Percentiles rank a stretch among this genome's conserved stretches.
phyloP scores from a whole-genome alignment of 2,797 vertebrate genomes.

The Artibeus lituratus region DNA sequence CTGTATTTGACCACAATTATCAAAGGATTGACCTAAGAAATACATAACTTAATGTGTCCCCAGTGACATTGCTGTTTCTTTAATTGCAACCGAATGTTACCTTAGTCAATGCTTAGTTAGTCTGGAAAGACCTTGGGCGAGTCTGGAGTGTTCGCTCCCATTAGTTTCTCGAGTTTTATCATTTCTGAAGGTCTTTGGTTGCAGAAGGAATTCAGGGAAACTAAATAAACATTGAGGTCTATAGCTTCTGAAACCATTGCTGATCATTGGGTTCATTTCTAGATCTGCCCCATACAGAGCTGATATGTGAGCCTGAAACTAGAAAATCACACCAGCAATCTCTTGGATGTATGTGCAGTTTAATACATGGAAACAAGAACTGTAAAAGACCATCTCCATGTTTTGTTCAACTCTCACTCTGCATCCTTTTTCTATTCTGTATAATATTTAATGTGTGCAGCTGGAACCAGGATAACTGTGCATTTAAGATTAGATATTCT shows the following conservation, averaged over 20 bases:
- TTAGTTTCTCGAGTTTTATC: background rate
- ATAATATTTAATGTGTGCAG: background rate
- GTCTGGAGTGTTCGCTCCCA: background rate
- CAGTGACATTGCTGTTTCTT: background rate
- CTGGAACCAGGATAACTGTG: background rate
- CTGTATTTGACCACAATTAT: background rate
- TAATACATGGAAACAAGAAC: background rate
- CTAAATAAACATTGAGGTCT: background rate
- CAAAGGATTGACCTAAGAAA: constrained; percentile 15
- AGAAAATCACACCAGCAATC: background rate
- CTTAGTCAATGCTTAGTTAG: background rate
- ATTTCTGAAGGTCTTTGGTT: background rate
- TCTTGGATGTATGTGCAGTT: background rate
- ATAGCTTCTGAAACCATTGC: background rate
- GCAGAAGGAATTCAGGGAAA: background rate
- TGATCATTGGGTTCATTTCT: constrained; percentile 33
- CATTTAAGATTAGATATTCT: background rate
- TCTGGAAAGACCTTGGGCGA: background rate
- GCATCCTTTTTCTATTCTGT: background rate
- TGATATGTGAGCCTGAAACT: background rate
- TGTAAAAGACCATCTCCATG: background rate
- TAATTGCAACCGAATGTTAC: background rate
- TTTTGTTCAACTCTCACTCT: background rate
- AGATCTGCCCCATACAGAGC: background rate
- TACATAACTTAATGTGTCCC: background rate